These are phyloP conservation scores for Montifringilla adamsi DNA, from an alignment of 2,113 vertebrate genomes.

Conservation along the genomic window DNA sequence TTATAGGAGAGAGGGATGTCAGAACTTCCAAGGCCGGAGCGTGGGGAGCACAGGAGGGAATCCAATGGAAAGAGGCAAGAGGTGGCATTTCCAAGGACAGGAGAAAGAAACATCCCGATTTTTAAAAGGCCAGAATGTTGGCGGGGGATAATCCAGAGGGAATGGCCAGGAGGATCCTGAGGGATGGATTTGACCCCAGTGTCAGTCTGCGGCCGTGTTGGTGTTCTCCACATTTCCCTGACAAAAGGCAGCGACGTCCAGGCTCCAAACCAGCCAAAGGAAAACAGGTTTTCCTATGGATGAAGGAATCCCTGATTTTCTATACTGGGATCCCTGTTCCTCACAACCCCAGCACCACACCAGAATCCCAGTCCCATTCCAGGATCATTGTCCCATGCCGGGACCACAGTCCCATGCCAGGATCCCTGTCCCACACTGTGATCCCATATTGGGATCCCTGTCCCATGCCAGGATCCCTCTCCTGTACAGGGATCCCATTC, in stretches of 20 bases:
- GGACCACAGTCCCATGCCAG: background rate
- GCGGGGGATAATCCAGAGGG: background rate
- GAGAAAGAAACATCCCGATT: rapidly evolving
- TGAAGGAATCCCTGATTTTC: background rate
- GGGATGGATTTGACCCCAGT: background rate
- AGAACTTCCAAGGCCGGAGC: rapidly evolving
- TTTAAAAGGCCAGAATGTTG: background rate
- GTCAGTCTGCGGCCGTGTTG: rapidly evolving
- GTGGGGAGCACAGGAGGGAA: background rate
- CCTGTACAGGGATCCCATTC: rapidly evolving
- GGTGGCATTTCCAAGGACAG: background rate
- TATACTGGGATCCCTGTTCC: background rate
- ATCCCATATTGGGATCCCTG: rapidly evolving
- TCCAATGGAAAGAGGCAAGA: background rate
- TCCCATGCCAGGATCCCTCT: background rate
- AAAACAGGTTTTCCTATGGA: background rate
- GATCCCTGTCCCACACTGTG: rapidly evolving
- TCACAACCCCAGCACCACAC: too few species aligned
- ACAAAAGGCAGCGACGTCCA: rapidly evolving
- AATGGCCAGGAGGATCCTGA: background rate
- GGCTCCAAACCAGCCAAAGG: background rate
- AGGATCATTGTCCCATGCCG: background rate
- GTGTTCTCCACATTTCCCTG: rapidly evolving
- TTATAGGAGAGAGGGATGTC: background rate
- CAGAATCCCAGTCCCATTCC: background rate